A percentile compares a stretch with the other conserved stretches of the same genome.
Conservation (phyloP, 2,113 vertebrate species). For the Channa maculata region DNA sequence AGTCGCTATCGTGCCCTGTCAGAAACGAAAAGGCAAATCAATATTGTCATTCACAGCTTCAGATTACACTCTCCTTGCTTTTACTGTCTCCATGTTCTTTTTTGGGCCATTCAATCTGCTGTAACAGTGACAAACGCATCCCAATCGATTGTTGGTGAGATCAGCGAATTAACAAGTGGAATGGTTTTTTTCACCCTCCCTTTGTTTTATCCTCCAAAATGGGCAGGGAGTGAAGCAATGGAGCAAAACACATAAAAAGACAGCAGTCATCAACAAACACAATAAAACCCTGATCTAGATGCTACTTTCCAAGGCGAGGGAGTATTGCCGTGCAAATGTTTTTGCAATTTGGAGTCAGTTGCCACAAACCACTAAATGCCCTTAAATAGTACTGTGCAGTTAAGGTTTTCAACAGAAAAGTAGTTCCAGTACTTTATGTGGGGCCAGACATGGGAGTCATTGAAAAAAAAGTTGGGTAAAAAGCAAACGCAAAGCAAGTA, state of each 20-base stretch:
- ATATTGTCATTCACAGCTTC: conserved; percentile 85
- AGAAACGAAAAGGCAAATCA: conserved; percentile 80
- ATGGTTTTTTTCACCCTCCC: conserved; percentile 45
- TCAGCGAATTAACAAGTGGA: conserved; percentile 81
- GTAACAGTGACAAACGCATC: conserved; percentile 76
- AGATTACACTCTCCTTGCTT: conserved; percentile 79
- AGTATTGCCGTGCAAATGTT: conserved; percentile 81
- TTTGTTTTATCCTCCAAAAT: conserved; percentile 69
- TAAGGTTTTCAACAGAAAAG: conserved; percentile 76
- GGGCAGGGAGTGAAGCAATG: conserved; percentile 78
- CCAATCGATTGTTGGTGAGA: conserved; percentile 80
- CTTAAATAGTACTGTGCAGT: conserved; percentile 82
- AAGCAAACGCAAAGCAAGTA: conserved; percentile 65
- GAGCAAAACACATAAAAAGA: conserved; percentile 82
- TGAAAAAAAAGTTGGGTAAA: conserved; percentile 47
- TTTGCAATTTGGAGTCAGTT: conserved; percentile 81
- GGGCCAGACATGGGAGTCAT: conserved; percentile 65
- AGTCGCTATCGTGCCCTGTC: conserved; percentile 68
- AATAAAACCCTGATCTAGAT: conserved; percentile 82
- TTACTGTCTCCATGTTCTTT: conserved; percentile 75
- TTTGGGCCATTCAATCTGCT: conserved; percentile 73
- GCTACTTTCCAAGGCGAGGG: conserved; percentile 73
- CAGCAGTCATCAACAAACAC: conserved; percentile 82
- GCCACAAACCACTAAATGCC: conserved; percentile 81
- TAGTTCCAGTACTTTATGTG: conserved; percentile 71